Evolutionary conservation across 1,140 invertebrate genomes (phyloP).

Genomic region (Lasaia peninsularis): DNA sequence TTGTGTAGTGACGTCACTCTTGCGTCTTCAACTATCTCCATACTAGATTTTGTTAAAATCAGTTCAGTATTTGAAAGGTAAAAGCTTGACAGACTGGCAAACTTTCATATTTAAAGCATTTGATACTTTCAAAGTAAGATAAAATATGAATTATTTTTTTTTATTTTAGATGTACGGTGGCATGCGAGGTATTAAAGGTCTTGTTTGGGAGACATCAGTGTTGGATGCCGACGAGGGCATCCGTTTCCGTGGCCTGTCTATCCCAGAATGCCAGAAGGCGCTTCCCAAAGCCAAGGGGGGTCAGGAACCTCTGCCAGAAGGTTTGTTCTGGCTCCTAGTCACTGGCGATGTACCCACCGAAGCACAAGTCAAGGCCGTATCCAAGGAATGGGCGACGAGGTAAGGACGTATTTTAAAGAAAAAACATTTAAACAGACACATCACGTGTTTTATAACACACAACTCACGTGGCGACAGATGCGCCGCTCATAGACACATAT

Average conservation of each 20-base stretch:
- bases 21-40: too few relatives aligned
- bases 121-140: too few relatives aligned
- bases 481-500: too few relatives aligned
- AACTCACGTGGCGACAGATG: too few relatives aligned
- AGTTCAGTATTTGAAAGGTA: too few relatives aligned
- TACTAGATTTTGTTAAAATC: too few relatives aligned
- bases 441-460: too few relatives aligned
- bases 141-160: background rate
- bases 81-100: too few relatives aligned
- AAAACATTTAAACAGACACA: too few relatives aligned
- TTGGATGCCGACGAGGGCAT: constrained; percentile 97
- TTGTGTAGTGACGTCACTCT: too few relatives aligned
- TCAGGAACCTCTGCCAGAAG: constrained; percentile 94
- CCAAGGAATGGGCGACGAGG: constrained; percentile 94
- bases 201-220: constrained; percentile 97
- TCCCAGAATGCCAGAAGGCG: constrained; percentile 95
- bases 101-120: too few relatives aligned
- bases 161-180: constrained; percentile 91
- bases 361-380: constrained; percentile 89
- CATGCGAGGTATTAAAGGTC: constrained; percentile 96
- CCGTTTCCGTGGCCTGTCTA: constrained; percentile 95
- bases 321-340: constrained; percentile 96
- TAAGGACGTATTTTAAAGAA: constrained; percentile 51
- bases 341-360: constrained; percentile 95
- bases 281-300: constrained; percentile 93